These are phyloP conservation scores for Orthonyx spaldingii DNA, from an alignment of 2,113 vertebrate genomes.

Conservation along the genomic window DNA sequence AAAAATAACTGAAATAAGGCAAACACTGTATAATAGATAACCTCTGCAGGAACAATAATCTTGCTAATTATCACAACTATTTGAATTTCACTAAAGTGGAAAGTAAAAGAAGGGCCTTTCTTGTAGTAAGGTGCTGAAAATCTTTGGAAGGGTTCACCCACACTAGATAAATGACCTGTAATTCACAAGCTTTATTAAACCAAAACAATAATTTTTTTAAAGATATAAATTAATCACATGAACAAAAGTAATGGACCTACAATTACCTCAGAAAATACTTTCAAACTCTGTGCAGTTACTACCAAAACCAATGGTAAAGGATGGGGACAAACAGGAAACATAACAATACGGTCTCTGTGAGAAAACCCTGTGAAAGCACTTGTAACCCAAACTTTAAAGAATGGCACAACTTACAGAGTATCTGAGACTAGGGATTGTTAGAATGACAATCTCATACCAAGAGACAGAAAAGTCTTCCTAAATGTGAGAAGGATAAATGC, in stretches of 20 bases:
- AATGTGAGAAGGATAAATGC: neutral
- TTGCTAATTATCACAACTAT: neutral
- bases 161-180: neutral
- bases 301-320: neutral
- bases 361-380: neutral
- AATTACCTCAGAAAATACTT: neutral
- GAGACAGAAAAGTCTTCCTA: neutral
- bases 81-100: neutral
- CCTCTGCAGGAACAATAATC: neutral
- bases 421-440: neutral
- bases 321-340: neutral
- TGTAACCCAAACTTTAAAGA: neutral
- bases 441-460: neutral
- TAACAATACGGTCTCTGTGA: neutral
- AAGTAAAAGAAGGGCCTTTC: neutral
- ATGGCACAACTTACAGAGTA: neutral
- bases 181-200: neutral
- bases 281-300: neutral
- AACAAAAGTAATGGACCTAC: neutral
- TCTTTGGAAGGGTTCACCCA: neutral
- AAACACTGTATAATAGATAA: neutral
- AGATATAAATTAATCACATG: neutral
- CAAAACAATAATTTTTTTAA: neutral
- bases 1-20: neutral
- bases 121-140: neutral